Conservation (phyloP, 2,888 invertebrate genomes). For the Dendrolimus pini region DNA sequence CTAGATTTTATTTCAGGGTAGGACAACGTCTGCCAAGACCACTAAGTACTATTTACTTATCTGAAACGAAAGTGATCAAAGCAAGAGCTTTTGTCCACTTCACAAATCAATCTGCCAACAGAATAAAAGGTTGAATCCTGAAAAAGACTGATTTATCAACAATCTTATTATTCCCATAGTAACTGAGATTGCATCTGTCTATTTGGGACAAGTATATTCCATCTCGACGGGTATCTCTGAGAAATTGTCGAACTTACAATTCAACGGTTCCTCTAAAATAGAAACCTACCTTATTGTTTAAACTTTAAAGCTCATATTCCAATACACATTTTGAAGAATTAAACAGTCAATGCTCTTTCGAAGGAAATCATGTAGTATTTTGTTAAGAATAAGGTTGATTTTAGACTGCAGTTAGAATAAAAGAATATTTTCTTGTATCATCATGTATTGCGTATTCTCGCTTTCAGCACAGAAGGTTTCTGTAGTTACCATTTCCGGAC, state of each 20-base stretch:
- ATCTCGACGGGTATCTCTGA: conserved; percentile 18
- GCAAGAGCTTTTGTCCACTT: too few species aligned
- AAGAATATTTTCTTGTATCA: not conserved
- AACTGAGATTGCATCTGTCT: conserved; percentile 18
- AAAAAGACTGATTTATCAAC: not conserved
- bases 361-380: not conserved
- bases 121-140: not conserved
- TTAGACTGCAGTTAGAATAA: not conserved
- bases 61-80: too few species aligned
- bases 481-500: conserved; percentile 31
- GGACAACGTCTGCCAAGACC: too few species aligned
- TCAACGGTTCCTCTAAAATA: not conserved
- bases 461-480: conserved; percentile 28
- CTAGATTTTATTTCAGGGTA: too few species aligned
- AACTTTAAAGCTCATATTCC: conserved; percentile 4
- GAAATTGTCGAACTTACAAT: conserved; percentile 12
- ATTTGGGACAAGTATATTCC: conserved; percentile 20
- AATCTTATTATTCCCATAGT: not conserved
- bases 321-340: not conserved
- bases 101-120: not conserved
- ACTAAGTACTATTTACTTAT: too few species aligned
- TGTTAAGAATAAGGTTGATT: not conserved
- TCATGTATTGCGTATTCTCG: conserved; percentile 23
- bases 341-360: not conserved
- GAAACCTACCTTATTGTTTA: not conserved